Evolutionary conservation across 2,113 vertebrate species (phyloP).

Genomic region (Pontoporia blainvillei): DNA sequence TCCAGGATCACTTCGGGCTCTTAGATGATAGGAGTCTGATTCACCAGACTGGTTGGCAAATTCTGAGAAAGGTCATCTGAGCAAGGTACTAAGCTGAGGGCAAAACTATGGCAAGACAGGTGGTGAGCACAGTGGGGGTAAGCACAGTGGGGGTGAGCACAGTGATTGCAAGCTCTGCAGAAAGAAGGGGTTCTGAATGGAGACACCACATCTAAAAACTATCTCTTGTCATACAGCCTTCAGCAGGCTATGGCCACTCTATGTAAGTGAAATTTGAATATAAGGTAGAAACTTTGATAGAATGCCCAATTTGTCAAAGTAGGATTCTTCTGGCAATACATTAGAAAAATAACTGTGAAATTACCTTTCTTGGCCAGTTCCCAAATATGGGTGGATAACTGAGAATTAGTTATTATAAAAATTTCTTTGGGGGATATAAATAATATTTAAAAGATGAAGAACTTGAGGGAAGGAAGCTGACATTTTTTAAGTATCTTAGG

Average conservation of each 20-base stretch:
- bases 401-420: conserved; percentile 31
- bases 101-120: neutral
- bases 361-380: neutral
- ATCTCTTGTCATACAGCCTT: neutral
- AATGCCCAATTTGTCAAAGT: conserved; percentile 15
- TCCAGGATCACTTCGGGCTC: neutral
- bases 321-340: neutral
- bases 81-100: neutral
- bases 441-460: conserved; percentile 10
- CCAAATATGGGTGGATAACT: conserved; percentile 7
- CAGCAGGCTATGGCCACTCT: neutral
- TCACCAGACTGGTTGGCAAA: neutral
- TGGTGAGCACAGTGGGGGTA: no score
- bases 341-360: conserved; percentile 50
- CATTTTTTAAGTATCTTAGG: neutral
- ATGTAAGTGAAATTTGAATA: neutral
- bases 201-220: neutral
- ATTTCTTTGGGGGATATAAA: conserved; percentile 33
- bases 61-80: neutral
- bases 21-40: neutral
- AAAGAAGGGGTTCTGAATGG: neutral
- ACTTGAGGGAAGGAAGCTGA: neutral
- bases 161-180: neutral
- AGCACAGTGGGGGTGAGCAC: rapidly evolving
- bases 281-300: conserved; percentile 2